These are phyloP conservation scores for Zaprionus kolodkinae DNA, from an alignment of 1,140 invertebrate genomes.

Conservation along the genomic window DNA sequence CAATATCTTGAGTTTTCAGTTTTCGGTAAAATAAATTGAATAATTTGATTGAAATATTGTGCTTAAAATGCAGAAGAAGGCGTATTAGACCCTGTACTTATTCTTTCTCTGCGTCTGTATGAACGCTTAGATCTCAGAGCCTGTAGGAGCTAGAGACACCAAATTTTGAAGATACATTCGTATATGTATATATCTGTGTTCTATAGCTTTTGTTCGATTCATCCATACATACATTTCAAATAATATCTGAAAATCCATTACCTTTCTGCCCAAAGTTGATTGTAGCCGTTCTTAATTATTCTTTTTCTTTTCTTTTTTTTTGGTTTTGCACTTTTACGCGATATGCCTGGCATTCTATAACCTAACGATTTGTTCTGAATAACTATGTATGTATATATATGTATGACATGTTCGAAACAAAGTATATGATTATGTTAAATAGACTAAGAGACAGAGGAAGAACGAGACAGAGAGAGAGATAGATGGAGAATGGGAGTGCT, in stretches of 20 bases:
- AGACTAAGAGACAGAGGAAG: conserved; percentile 55
- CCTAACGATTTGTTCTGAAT: conserved; percentile 40
- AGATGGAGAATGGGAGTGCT: conserved; percentile 53
- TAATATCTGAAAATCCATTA: too few relatives aligned
- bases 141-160: too few relatives aligned
- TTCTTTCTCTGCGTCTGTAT: too few relatives aligned
- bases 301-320: neutral
- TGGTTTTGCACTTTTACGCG: conserved; percentile 25
- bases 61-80: too few relatives aligned
- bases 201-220: too few relatives aligned
- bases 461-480: conserved; percentile 42
- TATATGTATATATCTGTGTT: too few relatives aligned
- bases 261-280: too few relatives aligned
- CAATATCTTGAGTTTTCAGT: neutral
- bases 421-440: conserved; percentile 50
- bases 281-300: too few relatives aligned
- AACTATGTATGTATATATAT: conserved; percentile 19
- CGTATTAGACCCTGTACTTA: too few relatives aligned
- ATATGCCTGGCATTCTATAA: conserved; percentile 56
- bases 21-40: neutral
- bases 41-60: neutral
- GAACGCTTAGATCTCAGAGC: too few relatives aligned
- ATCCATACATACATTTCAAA: too few relatives aligned
- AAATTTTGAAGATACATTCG: too few relatives aligned
- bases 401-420: conserved; percentile 35